Percentiles rank a stretch among this genome's conserved stretches.
Evolutionary conservation across 2,888 invertebrate genomes (phyloP).

Genomic region (Tiliacea aurago): DNA sequence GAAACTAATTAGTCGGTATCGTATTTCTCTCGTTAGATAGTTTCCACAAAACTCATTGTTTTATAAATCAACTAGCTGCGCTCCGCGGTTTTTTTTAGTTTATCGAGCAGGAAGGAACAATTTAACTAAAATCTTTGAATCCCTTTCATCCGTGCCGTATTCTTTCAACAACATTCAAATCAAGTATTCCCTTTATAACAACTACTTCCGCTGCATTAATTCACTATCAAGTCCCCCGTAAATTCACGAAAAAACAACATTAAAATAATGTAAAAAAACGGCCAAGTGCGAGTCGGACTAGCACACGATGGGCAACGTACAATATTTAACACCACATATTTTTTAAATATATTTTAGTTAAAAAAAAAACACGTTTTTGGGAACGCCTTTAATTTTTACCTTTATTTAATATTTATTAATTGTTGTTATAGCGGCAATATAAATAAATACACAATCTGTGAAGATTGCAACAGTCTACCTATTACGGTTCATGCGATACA

Average conservation of each 20-base stretch:
- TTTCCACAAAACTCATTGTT: not conserved
- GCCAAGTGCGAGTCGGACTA: no score
- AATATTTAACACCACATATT: no score
- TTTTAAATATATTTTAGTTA: no score
- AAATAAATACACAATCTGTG: no score
- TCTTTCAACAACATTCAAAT: slow-evolving; percentile 16
- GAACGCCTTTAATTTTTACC: no score
- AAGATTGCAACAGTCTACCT: no score
- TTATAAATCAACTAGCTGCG: slow-evolving; percentile 37
- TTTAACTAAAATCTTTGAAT: slow-evolving; percentile 4
- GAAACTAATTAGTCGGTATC: slow-evolving; percentile 22
- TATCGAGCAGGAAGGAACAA: not conserved
- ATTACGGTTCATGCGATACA: no score
- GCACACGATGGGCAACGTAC: no score
- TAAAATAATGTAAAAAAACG: slow-evolving; percentile 12
- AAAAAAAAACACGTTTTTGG: no score
- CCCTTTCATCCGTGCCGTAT: not conserved
- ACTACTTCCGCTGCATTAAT: slow-evolving; percentile 26
- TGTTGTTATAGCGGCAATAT: no score
- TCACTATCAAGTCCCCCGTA: not conserved
- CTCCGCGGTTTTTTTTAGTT: no score
- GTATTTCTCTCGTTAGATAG: slow-evolving; percentile 1
- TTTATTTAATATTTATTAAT: no score
- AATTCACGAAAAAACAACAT: slow-evolving; percentile 10
- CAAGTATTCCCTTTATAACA: slow-evolving; percentile 3